A percentile compares a stretch with the other conserved stretches of the same genome.
These are phyloP conservation scores for Pissodes strobi DNA, from an alignment of 1,140 invertebrate genomes.

Conservation along the genomic window DNA sequence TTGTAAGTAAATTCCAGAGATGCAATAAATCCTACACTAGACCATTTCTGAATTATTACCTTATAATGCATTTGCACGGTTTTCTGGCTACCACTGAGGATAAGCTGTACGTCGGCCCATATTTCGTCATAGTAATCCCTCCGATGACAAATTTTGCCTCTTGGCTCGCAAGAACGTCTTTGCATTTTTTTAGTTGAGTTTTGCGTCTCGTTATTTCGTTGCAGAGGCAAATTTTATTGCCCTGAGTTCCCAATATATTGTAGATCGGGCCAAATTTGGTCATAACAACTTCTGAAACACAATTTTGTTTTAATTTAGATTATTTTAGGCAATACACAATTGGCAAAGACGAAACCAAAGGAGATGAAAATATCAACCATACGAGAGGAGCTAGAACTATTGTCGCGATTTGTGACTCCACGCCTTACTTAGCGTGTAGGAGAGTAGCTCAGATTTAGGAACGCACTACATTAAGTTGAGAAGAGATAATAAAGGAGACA, in stretches of 20 bases:
- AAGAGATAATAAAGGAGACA: too few species aligned
- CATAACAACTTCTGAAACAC: constrained; percentile 9
- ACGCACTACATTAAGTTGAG: too few species aligned
- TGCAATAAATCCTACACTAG: too few species aligned
- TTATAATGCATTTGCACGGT: constrained; percentile 31
- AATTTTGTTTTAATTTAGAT: neutral
- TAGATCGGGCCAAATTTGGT: constrained; percentile 23
- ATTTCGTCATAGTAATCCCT: constrained; percentile 23
- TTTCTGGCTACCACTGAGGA: constrained; percentile 10
- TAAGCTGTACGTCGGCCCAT: constrained; percentile 25
- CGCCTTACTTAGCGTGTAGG: too few species aligned
- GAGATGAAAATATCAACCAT: too few species aligned
- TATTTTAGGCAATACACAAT: too few species aligned
- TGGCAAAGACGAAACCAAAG: too few species aligned
- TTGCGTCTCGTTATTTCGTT: constrained; percentile 12
- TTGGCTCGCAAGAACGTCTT: neutral
- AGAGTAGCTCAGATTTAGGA: too few species aligned
- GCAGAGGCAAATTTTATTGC: constrained; percentile 19
- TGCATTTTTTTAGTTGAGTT: neutral
- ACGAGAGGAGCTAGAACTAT: too few species aligned
- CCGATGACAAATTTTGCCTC: constrained; percentile 23
- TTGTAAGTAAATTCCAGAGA: too few species aligned
- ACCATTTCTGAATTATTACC: too few species aligned
- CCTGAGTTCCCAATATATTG: neutral
- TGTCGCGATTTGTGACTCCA: too few species aligned